phyloP scores from a whole-genome alignment of 2,797 vertebrate species.

The Gambelia wislizenii region DNA sequence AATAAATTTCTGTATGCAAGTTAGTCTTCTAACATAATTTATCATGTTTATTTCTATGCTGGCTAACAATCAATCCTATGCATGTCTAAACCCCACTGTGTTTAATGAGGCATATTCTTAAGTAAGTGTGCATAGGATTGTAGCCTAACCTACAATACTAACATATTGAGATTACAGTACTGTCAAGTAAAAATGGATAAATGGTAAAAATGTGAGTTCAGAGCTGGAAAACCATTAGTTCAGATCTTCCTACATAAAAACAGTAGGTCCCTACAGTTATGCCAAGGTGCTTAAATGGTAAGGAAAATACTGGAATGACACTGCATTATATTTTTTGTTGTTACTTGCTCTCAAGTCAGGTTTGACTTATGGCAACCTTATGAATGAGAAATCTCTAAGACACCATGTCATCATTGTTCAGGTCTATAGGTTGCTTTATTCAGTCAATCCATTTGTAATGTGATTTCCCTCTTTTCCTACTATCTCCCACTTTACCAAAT shows the following conservation, averaged over 20 bases:
- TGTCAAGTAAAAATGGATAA: not conserved
- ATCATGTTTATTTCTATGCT: not conserved
- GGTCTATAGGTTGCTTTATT: too few relatives aligned
- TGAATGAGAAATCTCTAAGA: too few relatives aligned
- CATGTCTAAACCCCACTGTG: not conserved
- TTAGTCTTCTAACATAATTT: not conserved
- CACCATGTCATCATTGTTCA: too few relatives aligned
- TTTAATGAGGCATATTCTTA: not conserved
- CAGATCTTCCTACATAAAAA: not conserved
- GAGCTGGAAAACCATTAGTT: not conserved
- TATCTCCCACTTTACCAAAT: too few relatives aligned
- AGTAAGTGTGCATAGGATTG: not conserved
- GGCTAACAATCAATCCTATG: not conserved
- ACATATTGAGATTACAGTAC: not conserved
- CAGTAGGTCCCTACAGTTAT: not conserved
- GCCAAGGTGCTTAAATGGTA: not conserved
- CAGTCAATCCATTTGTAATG: too few relatives aligned
- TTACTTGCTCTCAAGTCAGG: too few relatives aligned
- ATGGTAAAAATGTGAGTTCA: not conserved
- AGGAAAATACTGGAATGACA: not conserved
- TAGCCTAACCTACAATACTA: not conserved
- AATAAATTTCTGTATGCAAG: not conserved
- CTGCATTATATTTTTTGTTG: not conserved
- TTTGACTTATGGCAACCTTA: too few relatives aligned
- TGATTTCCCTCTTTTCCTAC: too few relatives aligned